A percentile compares a stretch with the other conserved stretches of the same genome.
Conservation (phyloP, 2,797 vertebrate genomes). For the Sternotherus odoratus region DNA sequence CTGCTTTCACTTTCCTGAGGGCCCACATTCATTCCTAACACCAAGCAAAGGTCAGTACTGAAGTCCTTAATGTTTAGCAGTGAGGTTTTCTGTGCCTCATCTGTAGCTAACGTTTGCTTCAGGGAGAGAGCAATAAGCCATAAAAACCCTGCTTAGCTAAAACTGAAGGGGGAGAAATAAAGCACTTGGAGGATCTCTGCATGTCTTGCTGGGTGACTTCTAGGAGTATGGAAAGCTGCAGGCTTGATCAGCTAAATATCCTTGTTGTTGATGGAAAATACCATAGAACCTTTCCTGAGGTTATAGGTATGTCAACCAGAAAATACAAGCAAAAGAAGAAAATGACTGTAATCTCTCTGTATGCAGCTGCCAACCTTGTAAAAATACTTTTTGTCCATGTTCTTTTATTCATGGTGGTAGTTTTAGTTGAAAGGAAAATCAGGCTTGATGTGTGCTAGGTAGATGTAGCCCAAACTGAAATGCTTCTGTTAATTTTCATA, state of each 20-base stretch:
- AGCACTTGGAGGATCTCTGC: not conserved
- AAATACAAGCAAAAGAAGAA: not conserved
- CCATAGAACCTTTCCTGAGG: not conserved
- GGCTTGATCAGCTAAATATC: fast-evolving
- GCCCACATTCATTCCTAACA: conserved; percentile 67
- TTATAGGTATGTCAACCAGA: not conserved
- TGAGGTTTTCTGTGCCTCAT: not conserved
- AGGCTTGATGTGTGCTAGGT: not conserved
- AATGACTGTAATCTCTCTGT: not conserved
- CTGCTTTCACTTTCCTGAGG: conserved; percentile 71
- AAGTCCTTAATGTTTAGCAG: conserved; percentile 64
- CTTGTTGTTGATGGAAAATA: conserved; percentile 5
- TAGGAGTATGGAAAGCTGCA: not conserved
- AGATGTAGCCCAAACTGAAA: not conserved
- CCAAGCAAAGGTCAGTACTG: conserved; percentile 62
- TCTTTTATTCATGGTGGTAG: not conserved
- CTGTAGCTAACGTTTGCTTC: conserved; percentile 69
- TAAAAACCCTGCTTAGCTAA: conserved; percentile 32
- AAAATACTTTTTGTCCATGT: not conserved
- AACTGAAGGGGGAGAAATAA: not conserved
- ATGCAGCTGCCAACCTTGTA: fast-evolving
- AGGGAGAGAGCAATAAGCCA: conserved; percentile 57
- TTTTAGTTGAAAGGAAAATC: not conserved
- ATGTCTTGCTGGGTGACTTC: fast-evolving
- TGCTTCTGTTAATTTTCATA: conserved; percentile 21